phyloP scores from a whole-genome alignment of 2,113 vertebrate species.

The Salvelinus fontinalis region DNA sequence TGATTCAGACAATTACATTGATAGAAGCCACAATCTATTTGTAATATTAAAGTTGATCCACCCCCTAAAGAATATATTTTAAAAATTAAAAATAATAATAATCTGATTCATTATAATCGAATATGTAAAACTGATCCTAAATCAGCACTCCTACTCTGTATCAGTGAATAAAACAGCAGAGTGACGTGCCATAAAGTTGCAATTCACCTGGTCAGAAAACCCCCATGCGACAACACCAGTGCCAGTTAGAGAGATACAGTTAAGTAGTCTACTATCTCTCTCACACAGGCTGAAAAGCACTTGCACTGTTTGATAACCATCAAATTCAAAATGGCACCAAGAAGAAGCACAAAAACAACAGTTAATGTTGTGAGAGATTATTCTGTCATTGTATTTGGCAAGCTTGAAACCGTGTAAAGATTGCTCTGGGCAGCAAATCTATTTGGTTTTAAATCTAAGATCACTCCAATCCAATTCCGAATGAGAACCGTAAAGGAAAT shows the following conservation, averaged over 20 bases:
- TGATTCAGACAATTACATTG: no score
- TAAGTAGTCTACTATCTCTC: background rate
- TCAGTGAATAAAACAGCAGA: slow-evolving; percentile 35
- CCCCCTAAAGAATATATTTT: no score
- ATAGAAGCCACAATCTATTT: no score
- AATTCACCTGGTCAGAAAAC: background rate
- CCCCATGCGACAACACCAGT: background rate
- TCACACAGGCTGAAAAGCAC: slow-evolving; percentile 11
- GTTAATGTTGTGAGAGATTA: slow-evolving; percentile 22
- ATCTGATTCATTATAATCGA: no score
- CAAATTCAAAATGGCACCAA: slow-evolving; percentile 37
- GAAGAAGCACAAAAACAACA: slow-evolving; percentile 20
- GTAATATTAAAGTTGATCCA: no score
- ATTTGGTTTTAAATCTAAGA: slow-evolving; percentile 13
- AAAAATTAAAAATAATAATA: no score
- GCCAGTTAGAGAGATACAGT: slow-evolving; percentile 15
- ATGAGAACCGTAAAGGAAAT: background rate
- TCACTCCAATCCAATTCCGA: background rate
- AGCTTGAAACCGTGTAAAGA: slow-evolving; percentile 25
- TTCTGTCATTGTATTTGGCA: slow-evolving; percentile 26
- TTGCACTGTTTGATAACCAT: slow-evolving; percentile 12
- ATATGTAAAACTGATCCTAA: no score
- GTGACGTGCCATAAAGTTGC: slow-evolving; percentile 11
- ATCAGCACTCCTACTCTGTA: no score
- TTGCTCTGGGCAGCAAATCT: slow-evolving; percentile 16